These are phyloP conservation scores for Rhabdomys pumilio DNA, from an alignment of 2,797 vertebrate species.

Conservation along the genomic window DNA sequence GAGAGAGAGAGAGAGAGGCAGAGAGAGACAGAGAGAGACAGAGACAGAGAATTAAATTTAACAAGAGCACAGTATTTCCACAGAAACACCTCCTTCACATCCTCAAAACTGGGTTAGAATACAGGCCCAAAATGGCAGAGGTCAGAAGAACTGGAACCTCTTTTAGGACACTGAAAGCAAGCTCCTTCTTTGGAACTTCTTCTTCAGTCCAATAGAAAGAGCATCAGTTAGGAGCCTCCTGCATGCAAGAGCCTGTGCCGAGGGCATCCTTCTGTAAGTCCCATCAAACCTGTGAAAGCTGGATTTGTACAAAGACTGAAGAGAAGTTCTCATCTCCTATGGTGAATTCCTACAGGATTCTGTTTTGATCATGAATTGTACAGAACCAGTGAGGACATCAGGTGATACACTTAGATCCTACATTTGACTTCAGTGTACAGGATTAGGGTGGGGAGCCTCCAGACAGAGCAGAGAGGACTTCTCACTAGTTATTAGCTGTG, in stretches of 20 bases:
- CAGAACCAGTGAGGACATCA: background rate
- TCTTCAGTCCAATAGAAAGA: background rate
- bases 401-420: background rate
- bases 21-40: too few relatives aligned
- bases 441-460: background rate
- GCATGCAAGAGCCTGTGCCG: too few relatives aligned
- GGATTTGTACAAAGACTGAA: background rate
- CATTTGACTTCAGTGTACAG: background rate
- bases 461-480: background rate
- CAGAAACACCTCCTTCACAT: background rate
- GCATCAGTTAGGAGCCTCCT: background rate
- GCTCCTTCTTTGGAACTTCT: background rate
- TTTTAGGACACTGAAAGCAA: background rate
- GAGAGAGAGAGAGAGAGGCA: too few relatives aligned
- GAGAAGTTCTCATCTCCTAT: background rate
- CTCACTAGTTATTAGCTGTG: background rate
- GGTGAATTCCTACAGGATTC: background rate
- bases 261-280: background rate
- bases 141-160: background rate
- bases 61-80: background rate
- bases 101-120: background rate
- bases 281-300: background rate
- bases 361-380: background rate
- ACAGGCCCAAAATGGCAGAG: background rate
- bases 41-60: background rate